Evolutionary conservation across 2,888 invertebrate genomes (phyloP), one percentile per base, ranked within the genome.

Genomic region (Cataglyphis rosenhaueri): DNA sequence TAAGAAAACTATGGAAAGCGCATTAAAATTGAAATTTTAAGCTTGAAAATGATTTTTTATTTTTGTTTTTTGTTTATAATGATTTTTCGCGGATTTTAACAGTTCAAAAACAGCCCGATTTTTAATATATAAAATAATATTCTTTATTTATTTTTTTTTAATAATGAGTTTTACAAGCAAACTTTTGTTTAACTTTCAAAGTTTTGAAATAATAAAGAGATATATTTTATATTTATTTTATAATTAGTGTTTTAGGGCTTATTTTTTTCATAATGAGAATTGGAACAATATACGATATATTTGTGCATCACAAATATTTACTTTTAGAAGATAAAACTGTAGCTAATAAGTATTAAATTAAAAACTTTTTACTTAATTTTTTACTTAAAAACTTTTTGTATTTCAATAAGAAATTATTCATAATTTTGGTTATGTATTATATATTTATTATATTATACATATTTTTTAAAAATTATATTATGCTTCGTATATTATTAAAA

Each of bases 251-350:
- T 8, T 81, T 93, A 32, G 48, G 83, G 6, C 65, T 92, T 1
- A 85, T 92, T 0, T 32, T 91, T 0, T 70, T 12, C 0, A 38
- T 94, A n/a, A 91, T 93, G 82, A 66, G 94, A 12, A 68, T 92
- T 0, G 94, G 93, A 25, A 94, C 94, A 0, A 41, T 84, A n/a
- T 94, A 94, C 85, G 95, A 95, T 64, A 9, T 93, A 1, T 25
- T 91, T 5, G 70, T 94, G 10, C 71, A 91, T 76, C 92, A 91
- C 68, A 93, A 92, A 71, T 86, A 84, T 15, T 55, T 81, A 25
- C 71, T 9, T 65, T 73, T 71, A 25, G 74, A 64, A 0, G 84
- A 85, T 41, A 90, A 91, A 74, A 92, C 89, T 55, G 81, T 85
- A 3, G 44, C 81, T 35, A 48, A 85, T 88, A 64, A 84, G 82